phyloP scores from a whole-genome alignment of 2,797 vertebrate genomes.

The Gallinago nigripennis region DNA sequence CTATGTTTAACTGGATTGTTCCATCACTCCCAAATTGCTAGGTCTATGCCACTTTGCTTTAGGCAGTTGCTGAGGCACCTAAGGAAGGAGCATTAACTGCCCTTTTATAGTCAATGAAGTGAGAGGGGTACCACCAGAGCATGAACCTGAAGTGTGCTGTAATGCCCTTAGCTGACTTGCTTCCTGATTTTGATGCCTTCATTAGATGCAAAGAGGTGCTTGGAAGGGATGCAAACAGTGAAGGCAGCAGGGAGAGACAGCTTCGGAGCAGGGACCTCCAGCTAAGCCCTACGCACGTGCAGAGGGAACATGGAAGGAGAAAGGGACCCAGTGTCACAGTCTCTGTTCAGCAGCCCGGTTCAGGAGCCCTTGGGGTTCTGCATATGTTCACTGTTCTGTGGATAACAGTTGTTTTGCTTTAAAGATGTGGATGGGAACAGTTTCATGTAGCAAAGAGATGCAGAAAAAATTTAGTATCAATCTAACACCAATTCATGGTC shows the following conservation, averaged over 20 bases:
- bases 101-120: not conserved
- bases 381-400: not conserved
- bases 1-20: not conserved
- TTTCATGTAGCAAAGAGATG: not conserved
- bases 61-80: not conserved
- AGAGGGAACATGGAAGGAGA: not conserved
- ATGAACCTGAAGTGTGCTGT: not conserved
- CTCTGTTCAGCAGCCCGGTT: not conserved
- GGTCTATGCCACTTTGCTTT: not conserved
- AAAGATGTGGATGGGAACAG: not conserved
- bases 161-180: not conserved
- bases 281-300: not conserved
- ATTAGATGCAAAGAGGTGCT: not conserved
- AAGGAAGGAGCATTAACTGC: not conserved
- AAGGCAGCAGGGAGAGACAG: not conserved
- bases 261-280: not conserved
- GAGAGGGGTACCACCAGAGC: not conserved
- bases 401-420: not conserved
- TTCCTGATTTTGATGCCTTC: not conserved
- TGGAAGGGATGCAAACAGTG: not conserved
- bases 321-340: accelerated
- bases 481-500: not conserved
- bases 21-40: not conserved
- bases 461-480: not conserved
- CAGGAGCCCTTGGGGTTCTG: not conserved